Conservation (phyloP, 2,113 vertebrate genomes). For the Dascyllus trimaculatus region DNA sequence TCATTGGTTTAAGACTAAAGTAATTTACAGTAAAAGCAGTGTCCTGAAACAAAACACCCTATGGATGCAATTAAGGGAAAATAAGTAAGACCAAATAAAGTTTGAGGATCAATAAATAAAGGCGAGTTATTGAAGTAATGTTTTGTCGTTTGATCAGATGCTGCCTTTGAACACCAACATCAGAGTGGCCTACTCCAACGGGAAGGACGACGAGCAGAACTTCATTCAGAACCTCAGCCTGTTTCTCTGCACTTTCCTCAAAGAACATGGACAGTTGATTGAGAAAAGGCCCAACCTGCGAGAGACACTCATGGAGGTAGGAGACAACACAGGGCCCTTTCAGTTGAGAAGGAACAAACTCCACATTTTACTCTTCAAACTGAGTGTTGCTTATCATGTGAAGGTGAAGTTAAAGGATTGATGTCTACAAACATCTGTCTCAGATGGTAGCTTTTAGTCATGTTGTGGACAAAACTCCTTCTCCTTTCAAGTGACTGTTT, state of each 20-base stretch:
- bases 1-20: too few species aligned
- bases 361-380: neutral
- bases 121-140: neutral
- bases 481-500: neutral
- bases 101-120: neutral
- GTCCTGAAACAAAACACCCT: too few species aligned
- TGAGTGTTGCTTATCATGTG: too few species aligned
- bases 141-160: conserved; percentile 85
- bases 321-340: neutral
- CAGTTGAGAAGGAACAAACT: too few species aligned
- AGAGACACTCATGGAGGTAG: conserved; percentile 95
- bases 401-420: neutral
- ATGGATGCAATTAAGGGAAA: neutral
- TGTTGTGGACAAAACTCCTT: neutral
- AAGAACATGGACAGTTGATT: conserved; percentile 94
- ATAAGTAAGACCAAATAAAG: neutral
- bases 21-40: too few species aligned
- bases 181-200: conserved; percentile 93
- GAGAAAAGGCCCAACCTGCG: conserved; percentile 94
- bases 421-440: neutral
- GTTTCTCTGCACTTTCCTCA: conserved; percentile 97
- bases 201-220: conserved; percentile 98
- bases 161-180: conserved; percentile 98
- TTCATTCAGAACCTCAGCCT: conserved; percentile 98
- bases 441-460: neutral